Conservation (phyloP, 1,140 invertebrate genomes). For the Leguminivora glycinivorella region DNA sequence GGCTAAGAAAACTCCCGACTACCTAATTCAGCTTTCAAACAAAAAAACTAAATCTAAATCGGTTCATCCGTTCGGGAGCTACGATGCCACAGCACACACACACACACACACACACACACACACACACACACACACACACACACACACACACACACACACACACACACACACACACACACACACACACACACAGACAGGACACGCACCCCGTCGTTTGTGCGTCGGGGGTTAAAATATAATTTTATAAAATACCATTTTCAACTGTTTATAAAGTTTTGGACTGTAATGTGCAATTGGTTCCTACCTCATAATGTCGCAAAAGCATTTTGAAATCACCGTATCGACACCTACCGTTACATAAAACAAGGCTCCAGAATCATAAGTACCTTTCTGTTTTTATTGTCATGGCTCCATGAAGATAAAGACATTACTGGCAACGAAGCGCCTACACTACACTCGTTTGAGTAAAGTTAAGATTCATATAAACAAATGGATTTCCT, state of each 20-base stretch:
- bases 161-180: too few species aligned
- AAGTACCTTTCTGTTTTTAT: conserved; percentile 37
- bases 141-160: too few species aligned
- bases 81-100: too few species aligned
- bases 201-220: too few species aligned
- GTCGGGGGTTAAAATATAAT: too few species aligned
- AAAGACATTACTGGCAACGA: conserved; percentile 37
- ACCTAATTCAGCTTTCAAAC: too few species aligned
- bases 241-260: not conserved
- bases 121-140: too few species aligned
- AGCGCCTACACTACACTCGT: not conserved
- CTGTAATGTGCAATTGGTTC: not conserved
- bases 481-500: not conserved
- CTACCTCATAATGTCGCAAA: not conserved
- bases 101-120: too few species aligned
- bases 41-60: too few species aligned
- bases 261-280: not conserved
- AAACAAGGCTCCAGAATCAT: conserved; percentile 41
- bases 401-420: conserved; percentile 40
- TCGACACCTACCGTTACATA: conserved; percentile 43
- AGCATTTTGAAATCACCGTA: conserved; percentile 42
- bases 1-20: too few species aligned
- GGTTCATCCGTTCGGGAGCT: too few species aligned
- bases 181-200: too few species aligned
- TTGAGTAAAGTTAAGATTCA: not conserved